Percentiles rank a stretch among this genome's conserved stretches.
Conservation (phyloP, 1,140 invertebrate genomes). For the Brachionus rotundiformis region DNA sequence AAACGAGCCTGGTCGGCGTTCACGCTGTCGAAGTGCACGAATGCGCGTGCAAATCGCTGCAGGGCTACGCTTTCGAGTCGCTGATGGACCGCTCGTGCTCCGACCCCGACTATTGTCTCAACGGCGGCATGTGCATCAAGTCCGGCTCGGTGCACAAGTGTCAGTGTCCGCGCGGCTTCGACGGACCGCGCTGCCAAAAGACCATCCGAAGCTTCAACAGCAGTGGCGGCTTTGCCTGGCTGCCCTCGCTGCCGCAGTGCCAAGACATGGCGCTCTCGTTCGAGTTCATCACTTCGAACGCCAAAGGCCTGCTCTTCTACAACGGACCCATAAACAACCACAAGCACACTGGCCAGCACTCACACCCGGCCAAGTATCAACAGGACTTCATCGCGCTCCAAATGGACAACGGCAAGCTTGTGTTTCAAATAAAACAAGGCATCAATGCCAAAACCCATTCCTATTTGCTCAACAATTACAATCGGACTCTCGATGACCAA, state of each 20-base stretch:
- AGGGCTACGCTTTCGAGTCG: slow-evolving; percentile 57
- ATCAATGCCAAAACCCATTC: slow-evolving; percentile 84
- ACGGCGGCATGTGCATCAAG: slow-evolving; percentile 81
- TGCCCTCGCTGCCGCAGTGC: slow-evolving; percentile 90
- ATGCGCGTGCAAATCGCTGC: slow-evolving; percentile 69
- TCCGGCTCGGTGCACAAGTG: slow-evolving; percentile 78
- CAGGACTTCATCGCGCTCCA: slow-evolving; percentile 89
- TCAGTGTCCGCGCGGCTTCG: slow-evolving; percentile 84
- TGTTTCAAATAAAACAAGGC: slow-evolving; percentile 88
- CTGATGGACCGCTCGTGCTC: slow-evolving; percentile 69
- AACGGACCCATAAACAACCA: slow-evolving; percentile 88
- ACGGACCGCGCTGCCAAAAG: slow-evolving; percentile 91
- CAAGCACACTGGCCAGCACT: slow-evolving; percentile 62
- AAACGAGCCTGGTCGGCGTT: slow-evolving; percentile 88
- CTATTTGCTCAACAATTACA: slow-evolving; percentile 31
- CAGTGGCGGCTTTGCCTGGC: slow-evolving; percentile 74
- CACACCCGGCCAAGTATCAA: background rate
- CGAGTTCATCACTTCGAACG: slow-evolving; percentile 86
- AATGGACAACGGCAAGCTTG: slow-evolving; percentile 82
- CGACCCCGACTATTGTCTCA: slow-evolving; percentile 83
- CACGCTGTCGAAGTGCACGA: slow-evolving; percentile 82
- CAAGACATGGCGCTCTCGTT: slow-evolving; percentile 88
- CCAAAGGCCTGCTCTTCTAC: slow-evolving; percentile 88
- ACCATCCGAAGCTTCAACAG: slow-evolving; percentile 80
- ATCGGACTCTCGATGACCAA: background rate